Evolutionary conservation across 2,888 invertebrate species (phyloP).

Genomic region (Chironomus riparius): DNA sequence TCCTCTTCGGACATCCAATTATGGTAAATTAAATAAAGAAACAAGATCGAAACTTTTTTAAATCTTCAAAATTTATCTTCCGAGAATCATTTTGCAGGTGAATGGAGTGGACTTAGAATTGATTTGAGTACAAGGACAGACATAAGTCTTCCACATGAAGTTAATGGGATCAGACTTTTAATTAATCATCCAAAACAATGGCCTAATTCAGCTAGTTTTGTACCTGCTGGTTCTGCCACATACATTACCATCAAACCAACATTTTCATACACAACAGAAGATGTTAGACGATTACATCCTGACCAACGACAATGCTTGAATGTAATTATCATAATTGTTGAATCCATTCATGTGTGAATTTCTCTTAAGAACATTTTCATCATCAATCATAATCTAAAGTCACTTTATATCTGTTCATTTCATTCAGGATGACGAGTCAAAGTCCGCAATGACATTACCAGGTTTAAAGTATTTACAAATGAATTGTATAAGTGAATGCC

Average conservation of each 20-base stretch:
- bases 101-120: constrained; percentile 35
- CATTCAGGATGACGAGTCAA: constrained; percentile 17
- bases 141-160: not conserved
- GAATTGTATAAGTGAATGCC: constrained; percentile 40
- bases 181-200: constrained; percentile 33
- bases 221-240: constrained; percentile 35
- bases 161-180: not conserved
- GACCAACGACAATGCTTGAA: constrained; percentile 35
- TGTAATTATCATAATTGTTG: not conserved
- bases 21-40: constrained; percentile 28
- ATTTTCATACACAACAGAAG: constrained; percentile 34
- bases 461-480: constrained; percentile 38
- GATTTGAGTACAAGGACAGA: constrained; percentile 27
- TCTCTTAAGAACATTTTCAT: not conserved
- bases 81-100: constrained; percentile 28
- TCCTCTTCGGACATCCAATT: constrained; percentile 33
- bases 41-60: not conserved
- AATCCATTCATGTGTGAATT: not conserved
- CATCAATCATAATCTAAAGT: not conserved
- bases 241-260: constrained; percentile 36
- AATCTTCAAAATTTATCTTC: too few species aligned
- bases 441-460: constrained; percentile 31
- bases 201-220: constrained; percentile 32
- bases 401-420: not conserved
- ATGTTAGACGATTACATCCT: constrained; percentile 32